phyloP scores from a whole-genome alignment of 1,140 invertebrate genomes.

The Oreohelix idahoensis region DNA sequence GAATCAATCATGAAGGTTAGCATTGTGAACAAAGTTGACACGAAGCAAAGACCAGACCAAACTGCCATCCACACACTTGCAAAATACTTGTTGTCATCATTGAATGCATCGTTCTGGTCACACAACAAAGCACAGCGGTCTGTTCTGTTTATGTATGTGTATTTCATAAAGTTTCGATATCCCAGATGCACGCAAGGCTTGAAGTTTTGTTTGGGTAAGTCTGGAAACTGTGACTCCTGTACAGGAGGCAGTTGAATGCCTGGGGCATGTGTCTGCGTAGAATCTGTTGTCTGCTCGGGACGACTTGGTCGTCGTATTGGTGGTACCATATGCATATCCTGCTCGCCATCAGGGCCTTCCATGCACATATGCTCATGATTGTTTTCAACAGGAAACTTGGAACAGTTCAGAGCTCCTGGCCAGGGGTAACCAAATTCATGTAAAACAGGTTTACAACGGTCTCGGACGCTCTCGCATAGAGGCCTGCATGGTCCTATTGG shows the following conservation, averaged over 20 bases:
- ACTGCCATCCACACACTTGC: conserved; percentile 72
- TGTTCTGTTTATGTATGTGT: conserved; percentile 83
- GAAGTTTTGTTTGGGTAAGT: not conserved
- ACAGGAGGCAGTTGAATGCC: not conserved
- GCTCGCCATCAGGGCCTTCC: conserved; percentile 81
- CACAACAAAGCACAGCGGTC: conserved; percentile 85
- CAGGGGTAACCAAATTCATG: conserved; percentile 92
- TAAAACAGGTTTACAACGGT: conserved; percentile 87
- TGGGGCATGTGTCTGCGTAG: not conserved
- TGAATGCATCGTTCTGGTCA: conserved; percentile 84
- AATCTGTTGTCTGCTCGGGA: not conserved
- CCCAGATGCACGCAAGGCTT: conserved; percentile 20
- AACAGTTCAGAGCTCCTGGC: conserved; percentile 91
- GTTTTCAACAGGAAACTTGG: conserved; percentile 89
- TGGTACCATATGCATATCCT: conserved; percentile 35
- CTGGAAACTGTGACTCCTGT: not conserved
- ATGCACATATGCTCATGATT: conserved; percentile 92
- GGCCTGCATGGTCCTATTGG: conserved; percentile 93
- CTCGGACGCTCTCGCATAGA: conserved; percentile 88
- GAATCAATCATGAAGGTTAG: conserved; percentile 77
- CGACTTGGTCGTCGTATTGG: not conserved
- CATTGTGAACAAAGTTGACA: conserved; percentile 71
- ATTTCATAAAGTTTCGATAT: conserved; percentile 71
- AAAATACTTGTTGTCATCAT: conserved; percentile 82
- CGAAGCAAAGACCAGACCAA: conserved; percentile 71